Percentiles rank a stretch among this genome's conserved stretches.
Evolutionary conservation across 2,113 vertebrate species (phyloP).

Genomic region (Dasyprocta punctata): DNA sequence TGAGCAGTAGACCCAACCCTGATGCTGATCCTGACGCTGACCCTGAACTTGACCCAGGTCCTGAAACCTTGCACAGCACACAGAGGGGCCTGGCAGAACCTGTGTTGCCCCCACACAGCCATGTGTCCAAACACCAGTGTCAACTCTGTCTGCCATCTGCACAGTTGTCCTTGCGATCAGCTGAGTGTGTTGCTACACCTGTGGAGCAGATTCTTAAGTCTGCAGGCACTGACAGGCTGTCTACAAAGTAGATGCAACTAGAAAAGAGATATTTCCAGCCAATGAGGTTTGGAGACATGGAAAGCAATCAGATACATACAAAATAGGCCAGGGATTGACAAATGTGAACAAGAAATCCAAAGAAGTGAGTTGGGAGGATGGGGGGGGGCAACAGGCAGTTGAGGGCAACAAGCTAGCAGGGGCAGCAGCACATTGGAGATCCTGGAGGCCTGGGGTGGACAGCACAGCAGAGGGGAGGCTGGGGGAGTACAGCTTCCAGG

Average conservation of each 20-base stretch:
- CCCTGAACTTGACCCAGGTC: not conserved
- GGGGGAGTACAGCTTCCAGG: not conserved
- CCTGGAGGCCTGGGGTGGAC: not conserved
- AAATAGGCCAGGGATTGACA: not conserved
- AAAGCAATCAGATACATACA: not conserved
- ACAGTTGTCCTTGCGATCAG: not conserved
- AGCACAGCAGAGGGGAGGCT: not conserved
- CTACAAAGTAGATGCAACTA: not conserved
- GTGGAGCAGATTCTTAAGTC: not conserved
- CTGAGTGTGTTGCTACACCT: not conserved
- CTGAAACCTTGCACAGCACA: not conserved
- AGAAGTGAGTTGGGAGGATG: not conserved
- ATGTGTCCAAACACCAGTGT: not conserved
- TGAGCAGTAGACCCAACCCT: not conserved
- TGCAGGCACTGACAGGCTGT: not conserved
- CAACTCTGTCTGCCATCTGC: too few relatives aligned
- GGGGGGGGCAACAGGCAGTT: not conserved
- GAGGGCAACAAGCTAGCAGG: not conserved
- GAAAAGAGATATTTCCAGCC: not conserved
- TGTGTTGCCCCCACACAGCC: not conserved
- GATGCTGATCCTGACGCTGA: not conserved
- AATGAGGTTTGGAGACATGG: not conserved
- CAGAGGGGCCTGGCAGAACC: not conserved
- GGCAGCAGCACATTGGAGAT: not conserved
- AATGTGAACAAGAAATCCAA: not conserved